Percentiles rank a stretch among this genome's conserved stretches.
These are phyloP conservation scores for Drosophila picticornis DNA, from an alignment of 2,888 invertebrate genomes.

Conservation along the genomic window DNA sequence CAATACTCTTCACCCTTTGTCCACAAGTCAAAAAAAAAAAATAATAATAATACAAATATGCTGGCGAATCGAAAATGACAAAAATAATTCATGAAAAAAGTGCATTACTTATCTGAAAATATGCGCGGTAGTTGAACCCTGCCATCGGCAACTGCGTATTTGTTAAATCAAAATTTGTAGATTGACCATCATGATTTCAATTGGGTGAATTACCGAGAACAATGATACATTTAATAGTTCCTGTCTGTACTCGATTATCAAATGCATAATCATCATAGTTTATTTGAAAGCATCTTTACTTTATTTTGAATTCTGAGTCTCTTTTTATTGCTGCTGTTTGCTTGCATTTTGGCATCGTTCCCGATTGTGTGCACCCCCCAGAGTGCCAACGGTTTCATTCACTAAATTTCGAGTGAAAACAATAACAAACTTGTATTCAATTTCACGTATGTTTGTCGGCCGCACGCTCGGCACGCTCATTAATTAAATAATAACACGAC, in stretches of 20 bases:
- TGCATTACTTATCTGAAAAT: slow-evolving; percentile 23
- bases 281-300: not conserved
- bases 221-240: not conserved
- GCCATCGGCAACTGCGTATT: slow-evolving; percentile 23
- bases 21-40: slow-evolving; percentile 32
- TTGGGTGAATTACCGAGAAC: not conserved
- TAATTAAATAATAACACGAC: slow-evolving; percentile 49
- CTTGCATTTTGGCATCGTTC: slow-evolving; percentile 10
- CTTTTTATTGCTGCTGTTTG: not conserved
- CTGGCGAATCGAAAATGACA: slow-evolving; percentile 18
- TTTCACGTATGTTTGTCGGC: slow-evolving; percentile 40
- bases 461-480: slow-evolving; percentile 31
- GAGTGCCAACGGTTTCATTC: slow-evolving; percentile 57
- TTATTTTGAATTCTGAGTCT: not conserved
- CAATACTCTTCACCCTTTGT: slow-evolving; percentile 41
- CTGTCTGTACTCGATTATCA: not conserved
- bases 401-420: slow-evolving; percentile 56
- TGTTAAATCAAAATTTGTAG: not conserved
- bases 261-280: not conserved
- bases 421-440: slow-evolving; percentile 34
- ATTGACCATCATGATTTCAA: not conserved
- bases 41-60: not conserved
- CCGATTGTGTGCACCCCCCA: slow-evolving; percentile 10
- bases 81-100: slow-evolving; percentile 35
- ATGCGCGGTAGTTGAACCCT: slow-evolving; percentile 46